Evolutionary conservation across 53 echinoderm and acorn worm species (phyloP), one percentile per base, ranked within the genome.

Genomic region (Holothuria leucospilota): DNA sequence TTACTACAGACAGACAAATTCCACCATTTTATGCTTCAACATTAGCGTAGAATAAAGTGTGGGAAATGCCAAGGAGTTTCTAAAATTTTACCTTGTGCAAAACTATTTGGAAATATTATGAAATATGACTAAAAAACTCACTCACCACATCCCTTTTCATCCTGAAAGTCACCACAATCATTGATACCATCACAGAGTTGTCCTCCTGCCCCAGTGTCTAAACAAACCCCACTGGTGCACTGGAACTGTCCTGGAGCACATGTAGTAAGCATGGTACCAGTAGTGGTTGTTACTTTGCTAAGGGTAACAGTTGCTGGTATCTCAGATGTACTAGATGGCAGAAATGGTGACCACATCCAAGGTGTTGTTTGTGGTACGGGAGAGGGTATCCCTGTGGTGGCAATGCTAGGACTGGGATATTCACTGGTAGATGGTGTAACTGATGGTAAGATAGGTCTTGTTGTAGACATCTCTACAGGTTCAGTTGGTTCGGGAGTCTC

Each of bases 141-240:
- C 95, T 89, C 63, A 95, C 95, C 95, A 87, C 95, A 95, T 74
- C 93, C 93, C 39, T 73, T 84, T 85, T 95, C 95, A 86, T 95
- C 95, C 10, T 93, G 90, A 56, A 59, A 93, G 63, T 95, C 93
- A 14, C 91, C 93, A 53, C 95, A 95, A 77, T 95, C 91, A 65
- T 90, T 88, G 62, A 86, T 27, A 20, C 93, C 93, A 84, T 95
- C 82, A 64, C 95, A 95, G 23, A 95, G 95, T 60, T 91, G 87
- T 15, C 90, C 86, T 20, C 87, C 87, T 8, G 80, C 88, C 11
- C 88, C 89, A 42, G 90, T 85, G 15, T 88, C 86, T 27, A 95
- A 77, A 68, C 95, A 95, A 21, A 87, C 59, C 8, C 95, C 95
- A 88, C 78, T 95, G 28, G 74, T 83, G 75, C 95, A 95, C 65